phyloP scores from a whole-genome alignment of 2,797 vertebrate species.

The Anolis apletophallus region DNA sequence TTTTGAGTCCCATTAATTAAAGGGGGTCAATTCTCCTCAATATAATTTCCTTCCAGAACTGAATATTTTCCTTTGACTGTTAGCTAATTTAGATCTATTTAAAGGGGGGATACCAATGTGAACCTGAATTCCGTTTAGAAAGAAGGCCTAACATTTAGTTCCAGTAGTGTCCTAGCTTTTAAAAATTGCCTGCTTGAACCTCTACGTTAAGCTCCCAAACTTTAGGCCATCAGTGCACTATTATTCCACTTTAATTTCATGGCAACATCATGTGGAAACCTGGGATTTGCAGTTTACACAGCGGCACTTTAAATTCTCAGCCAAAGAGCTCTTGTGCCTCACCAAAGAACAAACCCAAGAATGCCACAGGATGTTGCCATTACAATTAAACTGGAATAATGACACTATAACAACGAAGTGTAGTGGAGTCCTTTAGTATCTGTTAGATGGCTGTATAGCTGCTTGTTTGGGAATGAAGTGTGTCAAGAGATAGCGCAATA shows the following conservation, averaged over 20 bases:
- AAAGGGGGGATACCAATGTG: conserved; percentile 20
- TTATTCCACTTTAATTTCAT: no score
- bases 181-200: background rate
- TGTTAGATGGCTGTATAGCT: background rate
- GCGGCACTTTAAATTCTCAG: no score
- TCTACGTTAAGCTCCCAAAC: background rate
- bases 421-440: no score
- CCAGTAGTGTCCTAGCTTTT: conserved; percentile 31
- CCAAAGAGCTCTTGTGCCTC: no score
- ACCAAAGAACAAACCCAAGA: no score
- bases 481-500: background rate
- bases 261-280: no score
- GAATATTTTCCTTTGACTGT: conserved; percentile 11
- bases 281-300: no score
- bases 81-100: conserved; percentile 10
- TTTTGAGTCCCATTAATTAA: conserved; percentile 25
- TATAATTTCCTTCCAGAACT: conserved; percentile 8
- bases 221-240: background rate
- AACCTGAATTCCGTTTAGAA: conserved; percentile 34
- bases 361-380: no score
- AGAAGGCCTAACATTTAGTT: conserved; percentile 13
- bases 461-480: background rate
- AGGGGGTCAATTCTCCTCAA: background rate
- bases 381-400: no score
- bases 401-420: no score